phyloP scores from a whole-genome alignment of 2,113 vertebrate species.

The Mirounga angustirostris region DNA sequence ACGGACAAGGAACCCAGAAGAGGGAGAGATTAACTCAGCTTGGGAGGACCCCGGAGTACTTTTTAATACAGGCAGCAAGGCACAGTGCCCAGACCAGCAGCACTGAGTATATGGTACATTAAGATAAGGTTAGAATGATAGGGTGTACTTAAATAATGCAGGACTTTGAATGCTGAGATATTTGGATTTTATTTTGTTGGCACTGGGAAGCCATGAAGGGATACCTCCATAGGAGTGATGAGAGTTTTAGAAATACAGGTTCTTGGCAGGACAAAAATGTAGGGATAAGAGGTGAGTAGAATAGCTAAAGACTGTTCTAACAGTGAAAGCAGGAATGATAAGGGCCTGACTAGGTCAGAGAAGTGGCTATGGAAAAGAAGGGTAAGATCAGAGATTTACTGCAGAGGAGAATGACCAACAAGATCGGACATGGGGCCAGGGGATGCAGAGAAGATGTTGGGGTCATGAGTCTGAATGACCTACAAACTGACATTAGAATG shows the following conservation, averaged over 20 bases:
- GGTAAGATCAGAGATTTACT: not conserved
- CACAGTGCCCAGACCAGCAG: not conserved
- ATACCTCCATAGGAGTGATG: not conserved
- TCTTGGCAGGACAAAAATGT: not conserved
- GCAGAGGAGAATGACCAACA: not conserved
- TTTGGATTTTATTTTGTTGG: slow-evolving; percentile 13
- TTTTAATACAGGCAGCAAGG: not conserved
- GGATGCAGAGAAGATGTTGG: not conserved
- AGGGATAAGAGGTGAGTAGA: not conserved
- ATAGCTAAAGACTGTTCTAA: not conserved
- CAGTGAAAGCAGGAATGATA: not conserved
- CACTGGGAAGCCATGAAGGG: not conserved
- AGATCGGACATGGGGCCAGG: not conserved
- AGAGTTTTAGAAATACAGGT: not conserved
- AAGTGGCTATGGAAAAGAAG: not conserved
- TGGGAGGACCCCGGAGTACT: not conserved
- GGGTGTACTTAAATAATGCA: not conserved
- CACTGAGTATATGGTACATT: not conserved
- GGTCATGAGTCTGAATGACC: not conserved
- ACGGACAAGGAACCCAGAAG: not conserved
- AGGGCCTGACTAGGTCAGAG: not conserved
- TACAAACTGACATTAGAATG: not conserved
- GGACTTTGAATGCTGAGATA: not conserved
- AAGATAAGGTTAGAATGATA: slow-evolving; percentile 2
- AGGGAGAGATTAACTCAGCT: not conserved